These are phyloP conservation scores for Ornithoptera priamus DNA, from an alignment of 2,888 invertebrate genomes.

Conservation along the genomic window DNA sequence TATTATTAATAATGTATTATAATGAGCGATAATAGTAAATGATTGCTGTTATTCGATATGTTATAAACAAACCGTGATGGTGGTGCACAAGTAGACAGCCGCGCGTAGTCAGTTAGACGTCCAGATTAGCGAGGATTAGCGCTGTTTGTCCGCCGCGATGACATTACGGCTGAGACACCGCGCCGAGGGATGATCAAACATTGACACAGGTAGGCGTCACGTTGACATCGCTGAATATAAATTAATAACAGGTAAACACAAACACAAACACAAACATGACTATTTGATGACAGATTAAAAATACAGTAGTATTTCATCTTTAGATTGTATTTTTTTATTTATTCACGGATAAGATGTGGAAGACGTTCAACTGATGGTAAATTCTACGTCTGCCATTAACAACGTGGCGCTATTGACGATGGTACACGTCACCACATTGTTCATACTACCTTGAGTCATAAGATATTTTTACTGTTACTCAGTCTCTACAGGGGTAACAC, in stretches of 20 bases:
- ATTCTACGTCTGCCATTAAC: too few species aligned
- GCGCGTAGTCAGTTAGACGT: slow-evolving; percentile 39
- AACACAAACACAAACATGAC: slow-evolving; percentile 24
- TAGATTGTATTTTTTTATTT: too few species aligned
- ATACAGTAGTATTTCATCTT: too few species aligned
- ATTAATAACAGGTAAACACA: slow-evolving; percentile 32
- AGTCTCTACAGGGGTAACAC: too few species aligned
- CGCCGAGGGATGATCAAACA: slow-evolving; percentile 35
- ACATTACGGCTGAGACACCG: slow-evolving; percentile 42
- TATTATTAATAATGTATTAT: neutral
- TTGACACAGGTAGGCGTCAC: slow-evolving; percentile 32
- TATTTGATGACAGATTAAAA: too few species aligned
- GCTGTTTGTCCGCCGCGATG: slow-evolving; percentile 46
- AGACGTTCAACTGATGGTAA: too few species aligned
- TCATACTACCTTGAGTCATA: too few species aligned
- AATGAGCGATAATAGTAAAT: neutral
- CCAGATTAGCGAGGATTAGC: slow-evolving; percentile 50
- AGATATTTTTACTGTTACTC: too few species aligned
- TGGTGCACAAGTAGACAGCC: slow-evolving; percentile 8
- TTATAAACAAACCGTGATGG: slow-evolving; percentile 1
- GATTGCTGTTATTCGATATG: neutral
- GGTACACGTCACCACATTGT: too few species aligned
- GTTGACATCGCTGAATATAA: slow-evolving; percentile 22
- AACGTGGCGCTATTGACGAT: too few species aligned
- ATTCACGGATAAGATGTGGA: too few species aligned